These are phyloP conservation scores for Eolophus roseicapilla DNA, from an alignment of 2,113 vertebrate genomes.

Conservation along the genomic window DNA sequence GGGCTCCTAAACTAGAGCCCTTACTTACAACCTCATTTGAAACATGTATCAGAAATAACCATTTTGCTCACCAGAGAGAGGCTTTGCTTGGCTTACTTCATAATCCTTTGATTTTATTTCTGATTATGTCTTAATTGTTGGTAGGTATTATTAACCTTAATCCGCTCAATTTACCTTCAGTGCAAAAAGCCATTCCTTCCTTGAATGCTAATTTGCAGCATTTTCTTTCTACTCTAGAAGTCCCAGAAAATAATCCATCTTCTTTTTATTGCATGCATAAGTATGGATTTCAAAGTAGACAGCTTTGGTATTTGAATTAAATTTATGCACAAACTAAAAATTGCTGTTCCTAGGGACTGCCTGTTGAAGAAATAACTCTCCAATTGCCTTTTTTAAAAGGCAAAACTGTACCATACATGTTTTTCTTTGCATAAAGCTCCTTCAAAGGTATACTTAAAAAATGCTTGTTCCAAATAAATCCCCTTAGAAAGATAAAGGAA, in stretches of 20 bases:
- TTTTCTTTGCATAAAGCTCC: neutral
- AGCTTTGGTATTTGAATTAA: neutral
- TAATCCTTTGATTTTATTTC: neutral
- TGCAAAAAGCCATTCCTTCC: neutral
- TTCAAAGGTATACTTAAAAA: neutral
- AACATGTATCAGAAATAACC: neutral
- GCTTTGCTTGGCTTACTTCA: neutral
- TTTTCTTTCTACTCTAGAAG: neutral
- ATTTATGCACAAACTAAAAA: neutral
- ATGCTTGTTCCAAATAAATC: neutral
- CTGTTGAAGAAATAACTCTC: neutral
- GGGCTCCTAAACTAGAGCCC: neutral
- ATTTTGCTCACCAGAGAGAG: neutral
- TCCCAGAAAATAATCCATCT: neutral
- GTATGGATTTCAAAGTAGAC: neutral
- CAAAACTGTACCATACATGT: neutral
- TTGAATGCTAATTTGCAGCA: neutral
- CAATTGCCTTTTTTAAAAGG: neutral
- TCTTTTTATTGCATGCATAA: neutral
- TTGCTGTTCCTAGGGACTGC: neutral
- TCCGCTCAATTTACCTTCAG: neutral
- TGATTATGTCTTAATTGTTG: constrained; percentile 1
- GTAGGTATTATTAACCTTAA: neutral
- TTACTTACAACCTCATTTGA: neutral
- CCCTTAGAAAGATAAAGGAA: constrained; percentile 18